Evolutionary conservation across 2,113 vertebrate species (phyloP).

Genomic region (Glaucomys volans): DNA sequence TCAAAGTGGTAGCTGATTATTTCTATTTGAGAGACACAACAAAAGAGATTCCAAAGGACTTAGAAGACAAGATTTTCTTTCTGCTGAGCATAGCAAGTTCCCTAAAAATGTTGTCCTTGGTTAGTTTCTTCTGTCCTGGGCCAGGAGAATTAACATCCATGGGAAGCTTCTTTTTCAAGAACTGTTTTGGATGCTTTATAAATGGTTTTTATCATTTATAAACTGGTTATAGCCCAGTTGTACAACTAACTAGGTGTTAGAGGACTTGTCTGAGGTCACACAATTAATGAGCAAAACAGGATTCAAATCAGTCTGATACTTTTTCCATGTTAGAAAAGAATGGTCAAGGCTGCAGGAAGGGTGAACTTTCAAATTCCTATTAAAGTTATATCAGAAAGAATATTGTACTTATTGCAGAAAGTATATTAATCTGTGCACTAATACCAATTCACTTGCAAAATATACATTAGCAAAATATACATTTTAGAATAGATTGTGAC

Average conservation of each 20-base stretch:
- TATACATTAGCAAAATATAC: background rate
- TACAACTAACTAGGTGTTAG: background rate
- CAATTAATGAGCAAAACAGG: background rate
- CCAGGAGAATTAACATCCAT: background rate
- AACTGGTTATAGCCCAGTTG: background rate
- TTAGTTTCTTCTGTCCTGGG: background rate
- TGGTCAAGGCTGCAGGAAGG: background rate
- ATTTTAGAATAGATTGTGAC: background rate
- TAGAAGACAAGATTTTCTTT: slow-evolving; percentile 14
- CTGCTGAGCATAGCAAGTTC: background rate
- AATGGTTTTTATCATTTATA: background rate
- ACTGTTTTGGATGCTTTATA: background rate
- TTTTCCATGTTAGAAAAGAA: background rate
- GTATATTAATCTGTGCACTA: background rate
- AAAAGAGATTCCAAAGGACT: background rate
- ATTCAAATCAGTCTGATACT: background rate
- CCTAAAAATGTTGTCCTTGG: background rate
- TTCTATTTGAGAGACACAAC: background rate
- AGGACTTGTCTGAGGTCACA: background rate
- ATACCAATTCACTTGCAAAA: background rate
- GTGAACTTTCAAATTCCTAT: background rate
- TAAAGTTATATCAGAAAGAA: background rate
- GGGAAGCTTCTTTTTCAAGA: background rate
- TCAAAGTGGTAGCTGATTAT: background rate
- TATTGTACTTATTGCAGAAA: background rate